A percentile compares a stretch with the other conserved stretches of the same genome.
Evolutionary conservation across 2,888 invertebrate genomes (phyloP).

Genomic region (Pecten maximus): DNA sequence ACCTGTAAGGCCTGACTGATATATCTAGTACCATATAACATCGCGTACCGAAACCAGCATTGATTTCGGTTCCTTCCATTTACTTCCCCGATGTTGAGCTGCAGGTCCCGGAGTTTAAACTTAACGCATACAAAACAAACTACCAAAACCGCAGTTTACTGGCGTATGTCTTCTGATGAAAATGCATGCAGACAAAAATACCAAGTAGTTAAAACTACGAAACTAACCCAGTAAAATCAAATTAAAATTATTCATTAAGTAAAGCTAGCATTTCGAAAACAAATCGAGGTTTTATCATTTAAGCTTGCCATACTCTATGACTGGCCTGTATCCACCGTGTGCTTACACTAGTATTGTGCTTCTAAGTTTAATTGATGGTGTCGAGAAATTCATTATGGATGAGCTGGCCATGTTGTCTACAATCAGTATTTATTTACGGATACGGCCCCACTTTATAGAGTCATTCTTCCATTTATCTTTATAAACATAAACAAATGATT

Average conservation of each 20-base stretch:
- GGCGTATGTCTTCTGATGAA: too few species aligned
- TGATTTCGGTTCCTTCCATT: background rate
- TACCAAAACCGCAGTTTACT: background rate
- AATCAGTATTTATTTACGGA: background rate
- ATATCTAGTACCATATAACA: background rate
- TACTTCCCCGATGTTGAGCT: background rate
- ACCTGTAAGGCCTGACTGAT: background rate
- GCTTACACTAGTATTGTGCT: background rate
- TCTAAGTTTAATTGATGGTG: conserved; percentile 19
- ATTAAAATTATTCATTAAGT: background rate
- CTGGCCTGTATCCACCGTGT: background rate
- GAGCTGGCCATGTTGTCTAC: conserved; percentile 8
- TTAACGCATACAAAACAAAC: background rate
- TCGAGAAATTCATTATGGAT: conserved; percentile 5
- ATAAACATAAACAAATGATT: background rate
- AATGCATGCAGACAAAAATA: too few species aligned
- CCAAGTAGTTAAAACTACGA: too few species aligned
- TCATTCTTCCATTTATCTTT: background rate
- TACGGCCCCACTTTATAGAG: background rate
- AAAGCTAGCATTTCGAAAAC: background rate
- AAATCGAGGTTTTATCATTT: background rate
- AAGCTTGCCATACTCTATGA: background rate
- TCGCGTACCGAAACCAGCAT: background rate
- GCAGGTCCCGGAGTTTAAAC: background rate
- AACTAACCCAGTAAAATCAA: too few species aligned